Percentiles rank a stretch among this genome's conserved stretches.
Conservation (phyloP, 1,140 invertebrate genomes). For the Dendrolimus kikuchii region DNA sequence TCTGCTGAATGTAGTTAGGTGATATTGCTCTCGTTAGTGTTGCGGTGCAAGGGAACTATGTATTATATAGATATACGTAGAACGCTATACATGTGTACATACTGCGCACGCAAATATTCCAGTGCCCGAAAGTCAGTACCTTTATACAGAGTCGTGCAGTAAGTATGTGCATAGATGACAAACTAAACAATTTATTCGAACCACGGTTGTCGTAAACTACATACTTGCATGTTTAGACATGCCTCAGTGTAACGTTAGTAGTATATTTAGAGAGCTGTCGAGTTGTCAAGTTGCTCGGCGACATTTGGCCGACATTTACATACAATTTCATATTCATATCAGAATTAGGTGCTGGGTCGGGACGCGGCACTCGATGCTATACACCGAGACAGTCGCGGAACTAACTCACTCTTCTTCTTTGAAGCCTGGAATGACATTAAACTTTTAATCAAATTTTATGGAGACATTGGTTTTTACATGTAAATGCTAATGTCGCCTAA, state of each 20-base stretch:
- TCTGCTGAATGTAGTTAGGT: conserved; percentile 51
- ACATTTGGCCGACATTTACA: conserved; percentile 54
- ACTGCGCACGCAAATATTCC: no score
- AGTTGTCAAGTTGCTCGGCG: conserved; percentile 49
- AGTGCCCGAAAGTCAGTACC: neutral
- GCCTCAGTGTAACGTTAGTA: conserved; percentile 34
- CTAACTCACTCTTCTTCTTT: conserved; percentile 12
- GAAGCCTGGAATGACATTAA: neutral
- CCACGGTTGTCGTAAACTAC: conserved; percentile 28
- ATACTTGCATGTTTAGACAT: conserved; percentile 46
- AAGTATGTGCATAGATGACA: conserved; percentile 24
- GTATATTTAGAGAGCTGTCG: conserved; percentile 49
- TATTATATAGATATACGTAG: neutral
- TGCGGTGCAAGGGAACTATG: conserved; percentile 14
- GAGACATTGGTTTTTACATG: no score
- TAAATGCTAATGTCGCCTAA: no score
- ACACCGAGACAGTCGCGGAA: conserved; percentile 16
- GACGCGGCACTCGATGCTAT: conserved; percentile 24
- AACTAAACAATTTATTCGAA: conserved; percentile 48
- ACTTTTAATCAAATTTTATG: neutral
- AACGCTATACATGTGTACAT: no score
- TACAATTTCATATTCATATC: conserved; percentile 64
- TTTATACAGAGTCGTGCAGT: conserved; percentile 17
- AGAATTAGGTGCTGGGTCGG: conserved; percentile 41
- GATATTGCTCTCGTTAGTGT: conserved; percentile 59